A percentile compares a stretch with the other conserved stretches of the same genome.
Conservation (phyloP, 2,888 invertebrate genomes). For the Philopedon plagiatum region DNA sequence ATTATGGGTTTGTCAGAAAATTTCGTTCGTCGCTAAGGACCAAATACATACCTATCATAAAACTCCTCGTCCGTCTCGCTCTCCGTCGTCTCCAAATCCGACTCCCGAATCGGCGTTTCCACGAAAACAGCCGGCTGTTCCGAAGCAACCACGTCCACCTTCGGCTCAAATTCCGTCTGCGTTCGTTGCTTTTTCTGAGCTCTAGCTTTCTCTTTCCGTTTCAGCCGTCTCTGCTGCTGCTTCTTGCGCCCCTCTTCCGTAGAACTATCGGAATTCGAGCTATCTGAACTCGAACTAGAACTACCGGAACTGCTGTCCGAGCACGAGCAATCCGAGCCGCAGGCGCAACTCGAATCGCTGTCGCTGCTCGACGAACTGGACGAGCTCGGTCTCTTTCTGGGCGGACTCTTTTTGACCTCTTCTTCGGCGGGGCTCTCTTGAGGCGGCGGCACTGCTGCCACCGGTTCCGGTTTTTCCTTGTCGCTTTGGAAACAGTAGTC, state of each 20-base stretch:
- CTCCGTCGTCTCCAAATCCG: constrained; percentile 88
- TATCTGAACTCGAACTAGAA: constrained; percentile 69
- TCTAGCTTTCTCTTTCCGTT: constrained; percentile 64
- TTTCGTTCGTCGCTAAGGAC: neutral
- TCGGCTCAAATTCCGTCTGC: neutral
- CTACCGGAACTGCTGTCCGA: constrained; percentile 74
- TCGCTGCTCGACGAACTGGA: constrained; percentile 85
- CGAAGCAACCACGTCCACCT: constrained; percentile 8
- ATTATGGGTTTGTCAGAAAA: too few species aligned
- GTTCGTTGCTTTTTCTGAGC: constrained; percentile 62
- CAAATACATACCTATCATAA: constrained; percentile 73
- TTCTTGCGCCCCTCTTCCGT: constrained; percentile 70
- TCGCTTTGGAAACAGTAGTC: constrained; percentile 64
- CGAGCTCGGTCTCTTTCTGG: constrained; percentile 70
- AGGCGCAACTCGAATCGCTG: constrained; percentile 82
- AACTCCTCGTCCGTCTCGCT: constrained; percentile 91
- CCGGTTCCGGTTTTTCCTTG: constrained; percentile 24
- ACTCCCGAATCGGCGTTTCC: constrained; percentile 81
- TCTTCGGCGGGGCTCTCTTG: constrained; percentile 32
- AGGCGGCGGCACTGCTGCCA: constrained; percentile 18
- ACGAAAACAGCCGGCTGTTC: constrained; percentile 47
- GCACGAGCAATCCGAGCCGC: constrained; percentile 88
- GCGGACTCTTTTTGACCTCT: constrained; percentile 31
- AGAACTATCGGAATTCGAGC: constrained; percentile 74
- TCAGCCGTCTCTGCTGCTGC: constrained; percentile 68